Conservation (phyloP, 2,888 invertebrate species). For the Icerya purchasi region DNA sequence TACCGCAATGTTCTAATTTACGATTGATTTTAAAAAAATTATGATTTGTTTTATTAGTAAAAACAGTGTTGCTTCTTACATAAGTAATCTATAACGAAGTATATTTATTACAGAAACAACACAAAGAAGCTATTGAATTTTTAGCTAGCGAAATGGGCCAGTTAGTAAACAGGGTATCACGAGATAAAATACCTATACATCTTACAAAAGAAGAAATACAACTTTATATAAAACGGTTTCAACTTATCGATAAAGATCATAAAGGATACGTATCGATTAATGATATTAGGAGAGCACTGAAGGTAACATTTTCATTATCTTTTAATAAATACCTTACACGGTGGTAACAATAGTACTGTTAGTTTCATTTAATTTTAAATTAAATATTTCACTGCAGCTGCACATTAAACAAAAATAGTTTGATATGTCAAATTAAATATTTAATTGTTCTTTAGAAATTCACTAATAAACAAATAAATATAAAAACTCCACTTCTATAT, state of each 20-base stretch:
- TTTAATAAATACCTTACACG: too few species aligned
- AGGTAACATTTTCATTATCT: constrained; percentile 38
- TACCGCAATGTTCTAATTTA: too few species aligned
- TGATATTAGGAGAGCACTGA: constrained; percentile 83
- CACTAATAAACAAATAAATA: too few species aligned
- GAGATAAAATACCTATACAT: constrained; percentile 75
- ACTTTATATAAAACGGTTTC: constrained; percentile 83
- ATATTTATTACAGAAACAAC: constrained; percentile 54
- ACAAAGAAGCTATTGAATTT: constrained; percentile 60
- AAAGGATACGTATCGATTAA: constrained; percentile 97
- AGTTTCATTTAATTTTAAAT: not conserved
- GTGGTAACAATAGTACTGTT: too few species aligned
- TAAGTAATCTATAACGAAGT: too few species aligned
- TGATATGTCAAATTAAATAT: too few species aligned
- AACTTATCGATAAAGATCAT: constrained; percentile 80
- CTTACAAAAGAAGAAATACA: constrained; percentile 85
- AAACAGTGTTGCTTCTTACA: too few species aligned
- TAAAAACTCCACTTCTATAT: too few species aligned
- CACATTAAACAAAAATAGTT: not conserved
- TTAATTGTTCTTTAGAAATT: too few species aligned
- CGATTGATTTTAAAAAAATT: too few species aligned
- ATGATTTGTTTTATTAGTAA: too few species aligned
- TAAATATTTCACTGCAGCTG: not conserved
- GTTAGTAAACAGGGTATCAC: constrained; percentile 66
- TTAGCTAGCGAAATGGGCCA: constrained; percentile 92